Conservation (phyloP, 2,888 invertebrate species). For the Balanococcus diminutus region DNA sequence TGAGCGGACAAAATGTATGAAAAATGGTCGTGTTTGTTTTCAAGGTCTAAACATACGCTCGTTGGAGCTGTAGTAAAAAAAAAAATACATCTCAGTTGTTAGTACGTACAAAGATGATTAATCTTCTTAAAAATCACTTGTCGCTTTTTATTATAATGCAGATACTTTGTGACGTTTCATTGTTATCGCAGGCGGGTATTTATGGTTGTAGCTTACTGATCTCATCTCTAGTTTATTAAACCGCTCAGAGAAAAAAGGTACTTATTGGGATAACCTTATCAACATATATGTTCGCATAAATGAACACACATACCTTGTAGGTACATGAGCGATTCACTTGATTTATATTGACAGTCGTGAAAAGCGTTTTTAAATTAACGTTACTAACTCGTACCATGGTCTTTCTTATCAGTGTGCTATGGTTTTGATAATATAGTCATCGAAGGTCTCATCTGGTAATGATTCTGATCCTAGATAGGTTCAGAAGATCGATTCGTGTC, state of each 20-base stretch:
- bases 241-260: background rate
- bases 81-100: background rate
- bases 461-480: background rate
- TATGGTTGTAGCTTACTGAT: background rate
- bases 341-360: background rate
- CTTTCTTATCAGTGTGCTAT: background rate
- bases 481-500: background rate
- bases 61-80: background rate
- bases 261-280: background rate
- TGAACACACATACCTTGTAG: background rate
- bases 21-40: constrained; percentile 23
- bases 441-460: background rate
- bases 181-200: background rate
- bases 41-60: background rate
- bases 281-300: background rate
- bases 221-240: background rate
- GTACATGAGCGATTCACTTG: background rate
- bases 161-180: constrained; percentile 5
- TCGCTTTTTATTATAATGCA: background rate
- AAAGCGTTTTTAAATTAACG: background rate
- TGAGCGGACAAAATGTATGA: background rate
- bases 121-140: constrained; percentile 12
- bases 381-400: too few species aligned
- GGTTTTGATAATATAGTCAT: background rate
- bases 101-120: background rate